These are phyloP conservation scores for Accipiter virgatus DNA, from an alignment of 2,113 vertebrate genomes.

Conservation along the genomic window DNA sequence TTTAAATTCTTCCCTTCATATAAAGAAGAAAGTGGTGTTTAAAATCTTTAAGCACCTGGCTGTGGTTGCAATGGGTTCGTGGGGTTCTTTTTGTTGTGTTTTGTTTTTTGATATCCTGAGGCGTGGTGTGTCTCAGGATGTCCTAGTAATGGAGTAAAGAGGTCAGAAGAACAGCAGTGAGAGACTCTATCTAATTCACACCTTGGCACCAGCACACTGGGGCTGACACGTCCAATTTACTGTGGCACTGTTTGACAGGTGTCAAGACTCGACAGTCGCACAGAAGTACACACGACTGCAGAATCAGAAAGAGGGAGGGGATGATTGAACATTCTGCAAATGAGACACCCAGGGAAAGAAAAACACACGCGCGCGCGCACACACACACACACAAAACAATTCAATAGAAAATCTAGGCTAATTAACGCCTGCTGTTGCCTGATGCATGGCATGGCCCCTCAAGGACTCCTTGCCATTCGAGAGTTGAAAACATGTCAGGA, in stretches of 20 bases:
- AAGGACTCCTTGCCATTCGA: conserved; percentile 44
- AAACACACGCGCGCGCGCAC: neutral
- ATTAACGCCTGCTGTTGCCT: conserved; percentile 32
- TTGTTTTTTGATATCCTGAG: conserved; percentile 3
- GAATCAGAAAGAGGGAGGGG: conserved; percentile 17
- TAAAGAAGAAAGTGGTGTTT: neutral
- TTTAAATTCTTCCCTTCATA: neutral
- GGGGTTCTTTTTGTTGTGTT: neutral
- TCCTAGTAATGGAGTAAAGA: conserved; percentile 8
- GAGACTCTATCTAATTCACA: conserved; percentile 69
- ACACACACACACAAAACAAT: neutral
- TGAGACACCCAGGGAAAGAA: conserved; percentile 65
- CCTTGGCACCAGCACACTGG: conserved; percentile 57
- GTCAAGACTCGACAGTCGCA: conserved; percentile 49
- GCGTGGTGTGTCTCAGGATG: neutral
- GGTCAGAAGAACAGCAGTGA: conserved; percentile 36
- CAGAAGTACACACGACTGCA: neutral
- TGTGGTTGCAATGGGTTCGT: neutral
- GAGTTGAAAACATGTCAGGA: conserved; percentile 59
- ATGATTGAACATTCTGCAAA: conserved; percentile 61
- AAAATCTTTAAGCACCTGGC: neutral
- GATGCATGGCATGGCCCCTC: conserved; percentile 20
- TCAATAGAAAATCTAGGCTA: conserved; percentile 6
- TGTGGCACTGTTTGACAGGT: conserved; percentile 66
- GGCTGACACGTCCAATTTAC: conserved; percentile 69